These are phyloP conservation scores for Gymnobelideus leadbeateri DNA, from an alignment of 2,113 vertebrate species.

Conservation along the genomic window DNA sequence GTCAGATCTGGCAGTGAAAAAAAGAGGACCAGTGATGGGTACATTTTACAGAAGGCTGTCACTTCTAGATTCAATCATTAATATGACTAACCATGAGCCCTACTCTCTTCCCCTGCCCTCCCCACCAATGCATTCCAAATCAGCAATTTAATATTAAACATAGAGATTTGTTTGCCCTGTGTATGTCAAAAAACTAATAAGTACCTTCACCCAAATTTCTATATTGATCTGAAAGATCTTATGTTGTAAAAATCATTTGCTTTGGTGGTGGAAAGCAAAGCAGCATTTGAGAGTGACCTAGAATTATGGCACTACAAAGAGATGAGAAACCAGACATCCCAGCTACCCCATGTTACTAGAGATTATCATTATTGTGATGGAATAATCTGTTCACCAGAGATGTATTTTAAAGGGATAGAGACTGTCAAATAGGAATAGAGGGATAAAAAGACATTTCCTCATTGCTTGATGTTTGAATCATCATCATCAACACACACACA, in stretches of 20 bases:
- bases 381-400: conserved; percentile 69
- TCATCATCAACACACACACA: conserved; percentile 7
- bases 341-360: neutral
- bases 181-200: conserved; percentile 38
- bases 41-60: neutral
- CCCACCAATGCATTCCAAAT: conserved; percentile 59
- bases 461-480: conserved; percentile 51
- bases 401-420: conserved; percentile 59
- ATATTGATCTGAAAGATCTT: conserved; percentile 43
- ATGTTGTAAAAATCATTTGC: neutral
- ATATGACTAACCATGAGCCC: conserved; percentile 47
- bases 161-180: conserved; percentile 39
- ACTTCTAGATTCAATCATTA: conserved; percentile 61
- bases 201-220: conserved; percentile 46
- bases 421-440: conserved; percentile 56
- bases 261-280: conserved; percentile 34
- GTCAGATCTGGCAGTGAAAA: conserved; percentile 72
- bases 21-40: conserved; percentile 61
- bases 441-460: conserved; percentile 19
- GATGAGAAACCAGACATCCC: neutral
- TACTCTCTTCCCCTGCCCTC: neutral
- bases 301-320: neutral
- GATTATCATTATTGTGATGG: neutral
- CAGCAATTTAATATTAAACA: conserved; percentile 52
- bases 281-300: conserved; percentile 10